Conservation (phyloP, 2,888 invertebrate species). For the Exephanes ischioxanthus region DNA sequence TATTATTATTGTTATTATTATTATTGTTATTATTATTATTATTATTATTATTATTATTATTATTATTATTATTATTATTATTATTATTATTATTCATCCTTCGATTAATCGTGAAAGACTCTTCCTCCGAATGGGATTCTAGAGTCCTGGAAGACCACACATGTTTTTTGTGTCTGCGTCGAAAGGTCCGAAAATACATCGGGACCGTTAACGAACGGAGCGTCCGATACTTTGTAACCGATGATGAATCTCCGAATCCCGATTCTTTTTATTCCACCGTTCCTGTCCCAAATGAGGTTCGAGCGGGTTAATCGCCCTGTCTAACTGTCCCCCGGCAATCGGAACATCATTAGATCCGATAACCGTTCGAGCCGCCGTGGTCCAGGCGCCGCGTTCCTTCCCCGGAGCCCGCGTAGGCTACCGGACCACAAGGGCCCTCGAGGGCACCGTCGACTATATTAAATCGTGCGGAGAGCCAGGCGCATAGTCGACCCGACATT, state of each 20-base stretch:
- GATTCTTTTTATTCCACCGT: slow-evolving; percentile 20
- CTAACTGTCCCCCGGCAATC: slow-evolving; percentile 30
- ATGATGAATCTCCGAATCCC: slow-evolving; percentile 40
- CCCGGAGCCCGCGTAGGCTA: not conserved
- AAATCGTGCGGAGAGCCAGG: slow-evolving; percentile 19
- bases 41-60: not conserved
- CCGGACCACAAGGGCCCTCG: slow-evolving; percentile 20
- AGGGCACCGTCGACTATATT: slow-evolving; percentile 23
- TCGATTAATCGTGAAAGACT: too few relatives aligned
- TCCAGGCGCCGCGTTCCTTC: not conserved
- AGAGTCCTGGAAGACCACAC: not conserved
- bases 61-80: too few relatives aligned
- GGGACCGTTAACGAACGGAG: slow-evolving; percentile 28
- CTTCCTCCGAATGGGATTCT: too few relatives aligned
- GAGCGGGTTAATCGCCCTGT: not conserved
- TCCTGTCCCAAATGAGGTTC: slow-evolving; percentile 30
- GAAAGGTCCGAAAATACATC: not conserved
- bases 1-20: too few relatives aligned
- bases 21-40: not conserved
- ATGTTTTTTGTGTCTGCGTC: not conserved
- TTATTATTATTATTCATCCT: too few relatives aligned
- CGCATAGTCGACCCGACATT: slow-evolving; percentile 40
- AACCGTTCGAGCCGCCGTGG: slow-evolving; percentile 19
- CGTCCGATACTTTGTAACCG: slow-evolving; percentile 36
- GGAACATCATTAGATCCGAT: slow-evolving; percentile 34